Evolutionary conservation across 2,797 vertebrate species (phyloP).

Genomic region (Podarcis lilfordi): DNA sequence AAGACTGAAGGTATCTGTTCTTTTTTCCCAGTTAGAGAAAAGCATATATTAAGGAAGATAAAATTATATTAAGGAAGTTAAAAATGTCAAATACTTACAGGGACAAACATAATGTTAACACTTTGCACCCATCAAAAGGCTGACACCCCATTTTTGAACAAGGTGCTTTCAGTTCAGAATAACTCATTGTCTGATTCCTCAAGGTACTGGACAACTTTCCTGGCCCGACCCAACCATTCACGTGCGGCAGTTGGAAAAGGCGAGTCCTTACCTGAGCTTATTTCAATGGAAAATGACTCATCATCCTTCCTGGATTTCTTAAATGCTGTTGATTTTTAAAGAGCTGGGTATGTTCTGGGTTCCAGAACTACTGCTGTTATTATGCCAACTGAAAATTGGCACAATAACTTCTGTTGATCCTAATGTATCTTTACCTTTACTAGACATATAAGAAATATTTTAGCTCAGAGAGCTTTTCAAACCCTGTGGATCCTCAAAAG

Average conservation of each 20-base stretch:
- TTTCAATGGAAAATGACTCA: constrained; percentile 66
- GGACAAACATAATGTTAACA: constrained; percentile 19
- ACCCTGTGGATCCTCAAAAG: too few relatives aligned
- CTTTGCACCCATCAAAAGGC: neutral
- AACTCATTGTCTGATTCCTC: constrained; percentile 84
- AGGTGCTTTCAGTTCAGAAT: constrained; percentile 62
- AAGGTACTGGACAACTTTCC: constrained; percentile 85
- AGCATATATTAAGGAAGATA: constrained; percentile 35
- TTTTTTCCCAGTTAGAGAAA: neutral
- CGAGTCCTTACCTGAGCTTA: neutral
- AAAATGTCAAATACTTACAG: constrained; percentile 68
- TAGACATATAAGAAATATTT: too few relatives aligned
- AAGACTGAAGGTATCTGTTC: too few relatives aligned
- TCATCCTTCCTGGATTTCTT: too few relatives aligned
- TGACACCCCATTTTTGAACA: neutral
- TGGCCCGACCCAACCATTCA: constrained; percentile 77
- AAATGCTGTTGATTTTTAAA: too few relatives aligned
- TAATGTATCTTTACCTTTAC: too few relatives aligned
- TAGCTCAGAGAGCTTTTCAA: too few relatives aligned
- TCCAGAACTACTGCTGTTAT: neutral
- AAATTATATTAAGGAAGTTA: neutral
- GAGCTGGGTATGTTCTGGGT: neutral
- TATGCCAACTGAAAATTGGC: neutral
- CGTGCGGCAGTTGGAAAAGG: constrained; percentile 27
- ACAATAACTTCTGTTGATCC: neutral